phyloP scores from a whole-genome alignment of 2,113 vertebrate genomes.

The Morone chrysops region DNA sequence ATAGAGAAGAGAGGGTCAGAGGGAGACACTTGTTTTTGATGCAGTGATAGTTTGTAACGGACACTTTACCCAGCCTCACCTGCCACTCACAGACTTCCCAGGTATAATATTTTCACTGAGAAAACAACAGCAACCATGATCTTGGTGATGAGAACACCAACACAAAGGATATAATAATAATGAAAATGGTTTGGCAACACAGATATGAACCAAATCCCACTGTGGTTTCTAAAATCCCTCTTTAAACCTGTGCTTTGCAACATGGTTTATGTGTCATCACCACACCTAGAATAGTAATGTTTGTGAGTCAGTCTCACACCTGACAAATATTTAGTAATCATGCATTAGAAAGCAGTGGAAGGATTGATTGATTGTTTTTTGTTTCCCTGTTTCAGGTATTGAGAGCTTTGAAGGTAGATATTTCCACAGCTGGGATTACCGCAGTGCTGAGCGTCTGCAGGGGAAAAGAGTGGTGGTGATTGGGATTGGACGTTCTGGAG shows the following conservation, averaged over 20 bases:
- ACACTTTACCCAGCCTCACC: slow-evolving; percentile 80
- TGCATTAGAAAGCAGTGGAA: neutral
- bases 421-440: slow-evolving; percentile 91
- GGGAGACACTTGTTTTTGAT: slow-evolving; percentile 83
- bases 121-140: neutral
- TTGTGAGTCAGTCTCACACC: neutral
- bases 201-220: neutral
- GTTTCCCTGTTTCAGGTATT: slow-evolving; percentile 82
- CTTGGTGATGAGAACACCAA: neutral
- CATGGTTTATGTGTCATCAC: no score
- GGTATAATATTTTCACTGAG: slow-evolving; percentile 83
- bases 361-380: neutral
- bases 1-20: slow-evolving; percentile 51
- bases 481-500: slow-evolving; percentile 91
- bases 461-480: slow-evolving; percentile 90
- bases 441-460: slow-evolving; percentile 75
- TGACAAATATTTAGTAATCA: no score
- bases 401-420: slow-evolving; percentile 87
- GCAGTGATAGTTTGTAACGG: slow-evolving; percentile 90
- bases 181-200: no score
- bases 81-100: slow-evolving; percentile 88
- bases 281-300: neutral
- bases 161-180: no score
- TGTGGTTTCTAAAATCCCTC: no score
- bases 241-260: no score